Base-by-base conservation (phyloP, 2,113 vertebrate genomes). In the Callipepla squamata region DNA sequence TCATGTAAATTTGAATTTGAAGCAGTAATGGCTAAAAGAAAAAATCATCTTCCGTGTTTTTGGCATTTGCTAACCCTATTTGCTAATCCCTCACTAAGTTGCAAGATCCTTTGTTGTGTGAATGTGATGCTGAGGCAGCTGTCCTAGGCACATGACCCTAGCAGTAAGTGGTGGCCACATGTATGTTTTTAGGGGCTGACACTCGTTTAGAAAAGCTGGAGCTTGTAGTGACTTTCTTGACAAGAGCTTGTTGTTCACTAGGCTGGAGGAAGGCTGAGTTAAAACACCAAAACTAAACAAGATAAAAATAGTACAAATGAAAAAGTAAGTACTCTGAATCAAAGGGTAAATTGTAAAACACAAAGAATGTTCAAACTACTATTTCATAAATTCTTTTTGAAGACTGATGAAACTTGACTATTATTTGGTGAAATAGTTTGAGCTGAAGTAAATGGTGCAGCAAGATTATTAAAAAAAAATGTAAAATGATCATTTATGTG, bases 361-460 rank as follows among this genome's bases (percentile, higher is more conserved):
- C 7, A 84, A 76, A 90, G 76, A 95, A 63, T 26, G 44, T 68
- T 81, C 30, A 36, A 80, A 86, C 40, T 93, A 47, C 82, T 74
- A 44, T 92, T 96, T 90, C 72, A 91, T 93, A 92, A 89, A 70
- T 87, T 82, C 57, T 34, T 73, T 72, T 62, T 81, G 73, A 95
- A 92, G 30, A 34, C 19, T 89, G n/a, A 9, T 82, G 58, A 48
- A 93, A 80, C 7, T 47, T 79, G 45, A 75, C 50, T 85, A 18
- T 89, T 93, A 74, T 90, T 75, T 74, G 55, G 15, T 63, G 65
- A 96, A 95, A 93, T 91, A 11, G 5, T 50, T 93, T 81, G 68
- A 20, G 50, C 42, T 92, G 77, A 57, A 93, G 53, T 75, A 97
- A 96, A 95, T 78, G 65, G 51, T 20, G 80, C 68, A 91, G 66